These are phyloP conservation scores for Spodoptera litura DNA, from an alignment of 1,140 invertebrate species.

Conservation along the genomic window DNA sequence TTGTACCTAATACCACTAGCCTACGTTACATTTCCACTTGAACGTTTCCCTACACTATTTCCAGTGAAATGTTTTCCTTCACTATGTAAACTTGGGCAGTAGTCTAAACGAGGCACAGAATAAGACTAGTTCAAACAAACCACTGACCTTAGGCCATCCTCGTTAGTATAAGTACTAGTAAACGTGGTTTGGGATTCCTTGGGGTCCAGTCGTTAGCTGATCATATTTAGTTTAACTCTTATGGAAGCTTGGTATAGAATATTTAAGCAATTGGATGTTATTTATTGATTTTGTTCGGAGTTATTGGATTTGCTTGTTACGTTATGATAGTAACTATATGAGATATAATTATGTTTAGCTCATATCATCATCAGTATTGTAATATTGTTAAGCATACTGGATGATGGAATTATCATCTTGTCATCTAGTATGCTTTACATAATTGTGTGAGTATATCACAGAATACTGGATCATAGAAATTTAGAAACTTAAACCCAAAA, in stretches of 20 bases:
- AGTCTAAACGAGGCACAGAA: background rate
- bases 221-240: slow-evolving; percentile 17
- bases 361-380: too few species aligned
- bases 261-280: background rate
- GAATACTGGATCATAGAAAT: too few species aligned
- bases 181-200: slow-evolving; percentile 9
- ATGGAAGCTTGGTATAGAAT: background rate
- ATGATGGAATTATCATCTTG: too few species aligned
- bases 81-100: background rate
- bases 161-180: slow-evolving; percentile 13
- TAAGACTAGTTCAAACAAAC: background rate
- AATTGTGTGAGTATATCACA: too few species aligned
- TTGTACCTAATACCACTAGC: too few species aligned
- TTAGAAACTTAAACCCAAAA: too few species aligned
- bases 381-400: too few species aligned
- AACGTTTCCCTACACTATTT: background rate
- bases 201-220: slow-evolving; percentile 2
- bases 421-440: too few species aligned
- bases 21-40: too few species aligned
- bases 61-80: background rate
- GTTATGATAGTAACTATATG: too few species aligned
- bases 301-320: background rate
- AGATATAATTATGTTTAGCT: too few species aligned
- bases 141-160: background rate
- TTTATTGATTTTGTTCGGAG: background rate